Evolutionary conservation across 2,888 invertebrate species (phyloP), one percentile per base, ranked within the genome.

Genomic region (Drosophila testacea): DNA sequence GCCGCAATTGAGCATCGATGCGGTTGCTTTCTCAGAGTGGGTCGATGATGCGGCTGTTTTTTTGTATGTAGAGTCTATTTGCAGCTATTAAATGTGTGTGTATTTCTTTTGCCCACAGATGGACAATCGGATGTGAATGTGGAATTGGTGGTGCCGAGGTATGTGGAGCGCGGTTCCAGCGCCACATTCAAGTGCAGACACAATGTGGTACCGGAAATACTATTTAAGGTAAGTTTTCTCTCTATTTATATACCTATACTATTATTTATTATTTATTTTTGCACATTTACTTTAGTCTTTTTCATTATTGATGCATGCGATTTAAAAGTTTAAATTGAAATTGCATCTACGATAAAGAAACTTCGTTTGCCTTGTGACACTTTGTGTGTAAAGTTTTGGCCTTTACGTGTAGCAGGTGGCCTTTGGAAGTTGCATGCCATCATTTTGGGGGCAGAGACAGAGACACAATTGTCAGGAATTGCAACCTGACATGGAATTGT

Each of bases 111-210:
- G 32, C 10, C 6, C 85, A 3, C 83, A 93, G 93, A 89, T 88
- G 92, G 92, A 90, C 93, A 93, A 89, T 92, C 93, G 71, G 95
- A 94, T 77, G 93, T 95, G 76, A 93, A 94, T 67, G 95, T 95
- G 84, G 94, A 95, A 89, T 93, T 96, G 85, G 94, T 94, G 87
- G 94, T 95, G 92, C 95, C 95, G 81, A 93, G 95, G 82, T 96
- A 96, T 93, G 96, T 96, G 77, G 94, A 95, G 70, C 94, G 95
- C 81, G 96, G 95, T 61, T 95, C 95, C 65, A 94, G 95, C 75
- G 96, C 95, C 77, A 94, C 94, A 51, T 93, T 96, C 74, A 94
- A 94, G 90, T 97, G 96, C 93, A 94, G 95, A 73, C 96, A 96
- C 93, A 96, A 95, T 92, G 96, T 96, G 67, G 94, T 94, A 51